phyloP scores from a whole-genome alignment of 2,888 invertebrate species.

The Brachyptera risi region DNA sequence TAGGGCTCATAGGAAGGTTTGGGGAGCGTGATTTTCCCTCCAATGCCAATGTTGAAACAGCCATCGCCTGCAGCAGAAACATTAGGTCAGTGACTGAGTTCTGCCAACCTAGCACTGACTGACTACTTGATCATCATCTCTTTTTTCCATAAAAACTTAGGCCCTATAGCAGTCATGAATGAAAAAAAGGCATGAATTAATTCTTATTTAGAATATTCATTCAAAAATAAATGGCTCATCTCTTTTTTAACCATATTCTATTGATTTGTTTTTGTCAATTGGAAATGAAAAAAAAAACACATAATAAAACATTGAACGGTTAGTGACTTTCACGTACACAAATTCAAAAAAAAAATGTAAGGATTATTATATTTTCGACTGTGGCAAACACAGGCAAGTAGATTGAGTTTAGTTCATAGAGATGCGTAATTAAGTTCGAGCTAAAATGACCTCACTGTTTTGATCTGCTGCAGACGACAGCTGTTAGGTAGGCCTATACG shows the following conservation, averaged over 20 bases:
- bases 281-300: no score
- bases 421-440: not conserved
- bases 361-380: slow-evolving; percentile 4
- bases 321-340: slow-evolving; percentile 17
- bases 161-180: slow-evolving; percentile 10
- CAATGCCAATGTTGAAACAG: slow-evolving; percentile 95
- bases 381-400: slow-evolving; percentile 25
- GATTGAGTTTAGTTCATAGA: slow-evolving; percentile 10
- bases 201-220: not conserved
- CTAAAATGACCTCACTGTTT: not conserved
- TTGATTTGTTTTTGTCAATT: no score
- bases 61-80: slow-evolving; percentile 87
- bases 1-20: slow-evolving; percentile 79
- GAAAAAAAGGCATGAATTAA: not conserved
- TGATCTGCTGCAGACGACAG: slow-evolving; percentile 61
- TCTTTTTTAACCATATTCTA: no score
- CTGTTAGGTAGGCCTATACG: no score
- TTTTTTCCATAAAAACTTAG: slow-evolving; percentile 5
- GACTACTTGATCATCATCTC: not conserved
- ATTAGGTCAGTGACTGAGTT: slow-evolving; percentile 57
- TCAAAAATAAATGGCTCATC: no score
- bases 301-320: not conserved
- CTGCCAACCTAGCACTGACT: slow-evolving; percentile 16
- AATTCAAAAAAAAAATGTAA: slow-evolving; percentile 7
- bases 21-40: slow-evolving; percentile 74